These are phyloP conservation scores for Oikopleura dioica DNA, from an alignment of 23 tunicate genomes.

Conservation along the genomic window DNA sequence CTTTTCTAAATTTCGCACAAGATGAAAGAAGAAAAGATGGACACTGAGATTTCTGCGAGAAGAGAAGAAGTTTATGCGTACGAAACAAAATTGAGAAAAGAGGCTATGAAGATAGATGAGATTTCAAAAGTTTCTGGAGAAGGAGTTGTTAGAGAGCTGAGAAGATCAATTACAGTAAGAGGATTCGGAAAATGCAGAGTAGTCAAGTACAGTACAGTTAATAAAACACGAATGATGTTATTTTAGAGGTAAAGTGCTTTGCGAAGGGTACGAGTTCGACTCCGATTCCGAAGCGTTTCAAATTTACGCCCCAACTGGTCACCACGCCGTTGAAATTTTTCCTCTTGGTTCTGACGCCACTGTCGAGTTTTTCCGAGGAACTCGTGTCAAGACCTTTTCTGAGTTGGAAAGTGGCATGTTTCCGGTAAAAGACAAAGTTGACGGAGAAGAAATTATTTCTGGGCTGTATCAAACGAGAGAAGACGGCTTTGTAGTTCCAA, in stretches of 20 bases:
- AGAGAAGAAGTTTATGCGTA: too few relatives aligned
- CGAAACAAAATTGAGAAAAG: too few relatives aligned
- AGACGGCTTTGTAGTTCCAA: background rate
- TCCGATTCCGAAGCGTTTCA: background rate
- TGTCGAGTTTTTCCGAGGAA: background rate
- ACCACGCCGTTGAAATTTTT: background rate
- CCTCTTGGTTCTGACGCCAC: background rate
- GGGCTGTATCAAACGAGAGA: background rate
- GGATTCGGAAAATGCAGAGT: too few relatives aligned
- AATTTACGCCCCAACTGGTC: background rate
- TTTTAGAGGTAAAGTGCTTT: background rate
- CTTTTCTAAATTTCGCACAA: too few relatives aligned
- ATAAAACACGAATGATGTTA: too few relatives aligned
- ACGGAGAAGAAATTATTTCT: background rate
- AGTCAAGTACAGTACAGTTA: too few relatives aligned
- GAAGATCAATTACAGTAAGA: too few relatives aligned
- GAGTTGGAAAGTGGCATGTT: background rate
- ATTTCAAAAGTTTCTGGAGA: constrained; percentile 66
- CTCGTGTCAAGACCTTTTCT: background rate
- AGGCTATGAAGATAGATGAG: too few relatives aligned
- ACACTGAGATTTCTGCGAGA: too few relatives aligned
- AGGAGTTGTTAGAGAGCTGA: constrained; percentile 80
- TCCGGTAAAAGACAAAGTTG: background rate
- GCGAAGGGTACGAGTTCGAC: background rate
- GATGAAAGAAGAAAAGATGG: too few relatives aligned